Evolutionary conservation across 1,140 invertebrate species (phyloP).

Genomic region (Tetramorium alpestre): DNA sequence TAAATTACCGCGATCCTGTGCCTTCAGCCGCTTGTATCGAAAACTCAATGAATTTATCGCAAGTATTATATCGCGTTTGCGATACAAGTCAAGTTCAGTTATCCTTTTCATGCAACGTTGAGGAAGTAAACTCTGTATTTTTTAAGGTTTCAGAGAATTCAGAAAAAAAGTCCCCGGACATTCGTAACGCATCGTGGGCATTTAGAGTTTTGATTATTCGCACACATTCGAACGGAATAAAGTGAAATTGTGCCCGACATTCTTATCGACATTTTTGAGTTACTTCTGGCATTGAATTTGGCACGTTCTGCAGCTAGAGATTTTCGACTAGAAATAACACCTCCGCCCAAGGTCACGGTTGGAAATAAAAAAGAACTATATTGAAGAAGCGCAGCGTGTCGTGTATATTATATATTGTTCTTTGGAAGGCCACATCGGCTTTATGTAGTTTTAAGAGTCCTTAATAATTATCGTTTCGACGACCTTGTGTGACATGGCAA

Average conservation of each 20-base stretch:
- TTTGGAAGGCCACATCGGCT: constrained; percentile 33
- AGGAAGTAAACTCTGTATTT: background rate
- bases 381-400: background rate
- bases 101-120: background rate
- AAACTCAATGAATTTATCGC: background rate
- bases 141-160: background rate
- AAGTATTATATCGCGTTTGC: background rate
- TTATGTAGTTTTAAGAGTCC: constrained; percentile 56
- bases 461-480: constrained; percentile 49
- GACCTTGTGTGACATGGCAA: constrained; percentile 64
- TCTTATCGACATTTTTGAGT: constrained; percentile 11
- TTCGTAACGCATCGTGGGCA: background rate
- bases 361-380: constrained; percentile 15
- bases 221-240: background rate
- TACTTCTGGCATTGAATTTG: background rate
- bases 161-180: background rate
- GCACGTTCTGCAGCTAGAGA: constrained; percentile 17
- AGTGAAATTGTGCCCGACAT: background rate
- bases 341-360: background rate
- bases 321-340: constrained; percentile 28
- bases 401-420: constrained; percentile 41
- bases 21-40: background rate
- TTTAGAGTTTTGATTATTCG: background rate
- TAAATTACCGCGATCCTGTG: background rate
- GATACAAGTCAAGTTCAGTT: background rate